Evolutionary conservation across 2,888 invertebrate genomes (phyloP).

Genomic region (Polietes domitor): DNA sequence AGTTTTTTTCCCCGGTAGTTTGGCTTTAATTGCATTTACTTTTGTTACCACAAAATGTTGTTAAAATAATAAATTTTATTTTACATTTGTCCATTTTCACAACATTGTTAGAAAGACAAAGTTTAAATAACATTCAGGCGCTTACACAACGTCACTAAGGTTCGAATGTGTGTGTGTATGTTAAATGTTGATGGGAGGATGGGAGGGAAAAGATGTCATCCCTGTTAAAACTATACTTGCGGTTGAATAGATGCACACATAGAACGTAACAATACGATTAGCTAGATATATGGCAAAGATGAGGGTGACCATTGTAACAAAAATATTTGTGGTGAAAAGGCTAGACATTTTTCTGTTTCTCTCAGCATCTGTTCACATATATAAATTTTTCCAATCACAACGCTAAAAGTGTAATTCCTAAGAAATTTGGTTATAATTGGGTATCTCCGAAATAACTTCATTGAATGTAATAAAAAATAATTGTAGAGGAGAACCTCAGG

Average conservation of each 20-base stretch:
- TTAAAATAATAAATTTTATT: conserved; percentile 62
- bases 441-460: too few species aligned
- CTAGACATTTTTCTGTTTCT: too few species aligned
- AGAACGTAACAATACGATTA: conserved; percentile 23
- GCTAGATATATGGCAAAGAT: background rate
- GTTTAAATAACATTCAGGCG: conserved; percentile 2
- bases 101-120: conserved; percentile 32
- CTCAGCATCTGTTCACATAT: too few species aligned
- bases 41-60: conserved; percentile 65
- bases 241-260: conserved; percentile 27
- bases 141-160: background rate
- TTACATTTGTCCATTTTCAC: conserved; percentile 51
- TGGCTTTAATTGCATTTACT: conserved; percentile 38
- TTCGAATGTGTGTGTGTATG: background rate
- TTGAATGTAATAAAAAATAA: too few species aligned
- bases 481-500: too few species aligned
- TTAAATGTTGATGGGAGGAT: background rate
- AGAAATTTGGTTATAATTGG: too few species aligned
- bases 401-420: too few species aligned
- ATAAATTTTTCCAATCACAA: too few species aligned
- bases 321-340: too few species aligned
- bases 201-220: background rate
- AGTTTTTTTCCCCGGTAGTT: background rate
- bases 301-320: conserved; percentile 4
- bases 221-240: conserved; percentile 54